Percentiles rank a stretch among this genome's conserved stretches.
Conservation (phyloP, 2,797 vertebrate genomes). For the Typhlichthys subterraneus region DNA sequence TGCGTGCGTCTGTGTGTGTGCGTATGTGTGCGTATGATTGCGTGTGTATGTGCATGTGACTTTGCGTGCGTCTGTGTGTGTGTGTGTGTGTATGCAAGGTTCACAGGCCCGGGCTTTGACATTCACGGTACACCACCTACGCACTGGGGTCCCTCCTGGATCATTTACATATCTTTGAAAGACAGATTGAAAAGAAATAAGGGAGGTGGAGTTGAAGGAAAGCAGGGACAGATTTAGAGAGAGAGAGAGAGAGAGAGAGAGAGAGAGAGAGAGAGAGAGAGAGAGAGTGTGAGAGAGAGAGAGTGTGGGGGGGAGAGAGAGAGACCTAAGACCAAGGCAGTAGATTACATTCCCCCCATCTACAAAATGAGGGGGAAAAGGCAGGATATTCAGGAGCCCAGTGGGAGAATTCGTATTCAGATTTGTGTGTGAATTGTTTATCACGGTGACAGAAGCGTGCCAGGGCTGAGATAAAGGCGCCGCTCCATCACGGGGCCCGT, state of each 20-base stretch:
- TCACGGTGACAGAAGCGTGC: conserved; percentile 99
- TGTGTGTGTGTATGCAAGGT: conserved; percentile 50
- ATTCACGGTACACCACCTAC: conserved; percentile 91
- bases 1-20: conserved; percentile 2
- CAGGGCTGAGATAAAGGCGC: conserved; percentile 98
- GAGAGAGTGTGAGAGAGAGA: conserved; percentile 8
- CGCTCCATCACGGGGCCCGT: conserved; percentile 94
- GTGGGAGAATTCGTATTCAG: conserved; percentile 99
- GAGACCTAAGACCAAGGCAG: conserved; percentile 82
- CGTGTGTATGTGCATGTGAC: not conserved
- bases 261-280: not conserved
- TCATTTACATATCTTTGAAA: conserved; percentile 99
- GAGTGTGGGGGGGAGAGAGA: conserved; percentile 43
- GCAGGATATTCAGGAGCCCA: conserved; percentile 80
- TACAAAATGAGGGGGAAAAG: conserved; percentile 89
- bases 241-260: not conserved
- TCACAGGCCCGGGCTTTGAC: conserved; percentile 84
- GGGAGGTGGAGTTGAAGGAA: conserved; percentile 60
- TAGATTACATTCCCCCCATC: conserved; percentile 95
- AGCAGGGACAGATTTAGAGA: conserved; percentile 13
- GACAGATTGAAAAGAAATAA: conserved; percentile 85
- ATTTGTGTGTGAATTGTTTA: conserved; percentile 99
- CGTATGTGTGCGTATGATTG: conserved; percentile 10
- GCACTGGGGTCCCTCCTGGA: conserved; percentile 89
- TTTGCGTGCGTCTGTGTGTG: conserved; percentile 5